Percentiles rank a stretch among this genome's conserved stretches.
Conservation (phyloP, 2,113 vertebrate species). For the Xenopus borealis region DNA sequence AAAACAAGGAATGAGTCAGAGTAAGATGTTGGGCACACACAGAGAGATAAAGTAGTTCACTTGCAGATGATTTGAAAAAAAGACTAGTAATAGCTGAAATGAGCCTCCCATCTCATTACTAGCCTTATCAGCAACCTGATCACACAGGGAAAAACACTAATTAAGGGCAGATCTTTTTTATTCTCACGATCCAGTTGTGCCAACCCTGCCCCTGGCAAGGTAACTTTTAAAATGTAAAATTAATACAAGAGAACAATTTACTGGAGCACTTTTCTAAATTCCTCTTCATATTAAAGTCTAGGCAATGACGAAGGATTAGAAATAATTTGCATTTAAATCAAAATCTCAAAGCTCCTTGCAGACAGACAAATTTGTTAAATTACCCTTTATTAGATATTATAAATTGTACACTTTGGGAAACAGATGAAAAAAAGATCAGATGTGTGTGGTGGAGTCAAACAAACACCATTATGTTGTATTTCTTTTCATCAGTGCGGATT, state of each 20-base stretch:
- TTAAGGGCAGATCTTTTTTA: conserved; percentile 60
- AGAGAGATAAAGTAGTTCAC: not conserved
- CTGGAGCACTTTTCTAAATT: conserved; percentile 56
- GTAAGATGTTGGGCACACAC: not conserved
- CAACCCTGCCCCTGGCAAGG: conserved; percentile 66
- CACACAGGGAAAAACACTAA: conserved; percentile 53
- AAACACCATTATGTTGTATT: too few species aligned
- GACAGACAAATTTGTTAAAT: conserved; percentile 55
- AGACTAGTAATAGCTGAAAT: not conserved
- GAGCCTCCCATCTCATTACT: conserved; percentile 52
- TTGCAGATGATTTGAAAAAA: not conserved
- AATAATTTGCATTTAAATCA: conserved; percentile 40
- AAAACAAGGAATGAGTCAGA: not conserved
- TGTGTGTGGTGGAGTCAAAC: not conserved
- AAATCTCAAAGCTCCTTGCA: conserved; percentile 34
- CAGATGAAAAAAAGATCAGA: not conserved
- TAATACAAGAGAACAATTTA: conserved; percentile 57
- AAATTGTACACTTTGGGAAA: conserved; percentile 47
- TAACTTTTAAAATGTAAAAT: conserved; percentile 61
- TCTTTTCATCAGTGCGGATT: too few species aligned
- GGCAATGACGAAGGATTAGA: conserved; percentile 36
- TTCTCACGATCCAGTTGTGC: conserved; percentile 52
- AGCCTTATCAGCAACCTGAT: conserved; percentile 54
- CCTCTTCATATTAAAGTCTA: conserved; percentile 48
- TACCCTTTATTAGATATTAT: conserved; percentile 53